A percentile compares a stretch with the other conserved stretches of the same genome.
These are phyloP conservation scores for Punctoribates punctum DNA, from an alignment of 2,888 invertebrate genomes.

Conservation along the genomic window DNA sequence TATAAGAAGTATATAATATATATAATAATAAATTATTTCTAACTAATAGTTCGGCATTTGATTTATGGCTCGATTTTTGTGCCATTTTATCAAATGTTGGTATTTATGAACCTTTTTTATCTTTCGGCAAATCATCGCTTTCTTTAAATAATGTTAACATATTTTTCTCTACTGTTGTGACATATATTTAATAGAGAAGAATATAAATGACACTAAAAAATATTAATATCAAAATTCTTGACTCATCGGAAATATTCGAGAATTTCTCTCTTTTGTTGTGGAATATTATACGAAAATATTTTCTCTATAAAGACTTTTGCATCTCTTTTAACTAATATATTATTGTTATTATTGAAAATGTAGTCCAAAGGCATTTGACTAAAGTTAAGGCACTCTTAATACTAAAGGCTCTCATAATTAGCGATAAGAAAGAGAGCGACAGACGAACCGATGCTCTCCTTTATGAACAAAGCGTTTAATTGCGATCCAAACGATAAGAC, in stretches of 20 bases:
- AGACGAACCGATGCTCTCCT: background rate
- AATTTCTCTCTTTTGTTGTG: background rate
- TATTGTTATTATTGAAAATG: background rate
- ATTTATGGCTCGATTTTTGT: background rate
- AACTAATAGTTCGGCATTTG: background rate
- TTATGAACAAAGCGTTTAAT: slow-evolving; percentile 29
- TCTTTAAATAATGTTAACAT: too few relatives aligned
- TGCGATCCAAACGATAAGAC: slow-evolving; percentile 13
- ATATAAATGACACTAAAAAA: background rate
- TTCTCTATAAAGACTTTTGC: background rate
- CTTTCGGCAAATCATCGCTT: too few relatives aligned
- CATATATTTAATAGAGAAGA: background rate
- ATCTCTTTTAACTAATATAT: background rate
- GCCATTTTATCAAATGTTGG: background rate
- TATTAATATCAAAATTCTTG: background rate
- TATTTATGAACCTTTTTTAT: too few relatives aligned
- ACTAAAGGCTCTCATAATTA: slow-evolving; percentile 15
- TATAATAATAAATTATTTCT: too few relatives aligned
- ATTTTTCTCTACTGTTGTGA: too few relatives aligned
- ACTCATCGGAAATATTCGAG: background rate
- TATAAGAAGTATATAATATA: too few relatives aligned
- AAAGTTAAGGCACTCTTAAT: background rate
- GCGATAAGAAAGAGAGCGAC: background rate
- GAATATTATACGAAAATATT: background rate
- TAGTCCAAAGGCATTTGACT: too few relatives aligned